These are phyloP conservation scores for Falco peregrinus DNA, from an alignment of 2,797 vertebrate species.

Conservation along the genomic window DNA sequence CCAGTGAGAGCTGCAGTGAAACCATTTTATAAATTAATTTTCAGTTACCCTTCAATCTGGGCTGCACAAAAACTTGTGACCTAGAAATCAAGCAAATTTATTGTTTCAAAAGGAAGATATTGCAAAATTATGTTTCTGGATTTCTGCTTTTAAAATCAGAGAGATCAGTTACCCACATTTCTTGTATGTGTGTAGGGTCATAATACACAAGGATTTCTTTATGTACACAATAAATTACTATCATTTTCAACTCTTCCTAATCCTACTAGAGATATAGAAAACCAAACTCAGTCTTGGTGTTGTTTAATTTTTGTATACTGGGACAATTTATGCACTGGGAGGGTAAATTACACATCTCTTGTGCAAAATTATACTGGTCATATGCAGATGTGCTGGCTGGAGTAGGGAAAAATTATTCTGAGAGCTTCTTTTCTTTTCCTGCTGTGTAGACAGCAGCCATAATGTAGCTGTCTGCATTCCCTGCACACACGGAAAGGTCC, in stretches of 20 bases:
- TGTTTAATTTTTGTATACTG: slow-evolving; percentile 20
- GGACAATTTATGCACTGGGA: slow-evolving; percentile 53
- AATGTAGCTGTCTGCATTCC: background rate
- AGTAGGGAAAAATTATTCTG: background rate
- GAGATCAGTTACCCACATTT: background rate
- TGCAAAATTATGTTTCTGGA: background rate
- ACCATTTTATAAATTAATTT: background rate
- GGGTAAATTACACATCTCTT: slow-evolving; percentile 38
- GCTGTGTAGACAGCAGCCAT: background rate
- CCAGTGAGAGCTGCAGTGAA: background rate
- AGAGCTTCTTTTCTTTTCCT: slow-evolving; percentile 14
- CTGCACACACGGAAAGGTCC: background rate
- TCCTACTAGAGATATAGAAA: background rate
- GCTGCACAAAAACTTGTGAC: background rate
- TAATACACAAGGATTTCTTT: background rate
- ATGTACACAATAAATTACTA: background rate
- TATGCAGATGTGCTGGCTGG: slow-evolving; percentile 11
- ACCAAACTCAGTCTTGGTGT: background rate
- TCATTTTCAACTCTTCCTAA: slow-evolving; percentile 15
- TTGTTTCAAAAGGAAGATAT: background rate
- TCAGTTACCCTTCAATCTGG: background rate
- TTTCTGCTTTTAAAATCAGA: background rate
- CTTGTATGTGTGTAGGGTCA: background rate
- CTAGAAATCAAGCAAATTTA: background rate
- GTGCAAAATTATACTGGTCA: slow-evolving; percentile 29